Percentiles rank a stretch among this genome's conserved stretches.
phyloP scores from a whole-genome alignment of 2,888 invertebrate species.

The Dasypogon diadema region DNA sequence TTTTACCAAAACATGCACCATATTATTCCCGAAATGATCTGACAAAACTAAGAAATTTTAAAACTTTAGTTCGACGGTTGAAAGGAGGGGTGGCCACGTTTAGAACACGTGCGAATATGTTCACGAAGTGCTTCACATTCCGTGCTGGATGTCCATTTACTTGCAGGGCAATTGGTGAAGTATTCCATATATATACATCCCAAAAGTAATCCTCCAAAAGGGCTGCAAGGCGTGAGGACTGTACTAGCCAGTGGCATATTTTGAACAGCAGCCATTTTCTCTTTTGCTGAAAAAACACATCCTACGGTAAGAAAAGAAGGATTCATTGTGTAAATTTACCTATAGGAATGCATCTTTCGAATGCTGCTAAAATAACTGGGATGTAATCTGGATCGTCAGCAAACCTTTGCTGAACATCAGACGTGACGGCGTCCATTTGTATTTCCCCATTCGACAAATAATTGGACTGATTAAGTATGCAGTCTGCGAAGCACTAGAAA shows the following conservation, averaged over 20 bases:
- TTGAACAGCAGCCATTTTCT: slow-evolving; percentile 53
- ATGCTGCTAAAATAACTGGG: slow-evolving; percentile 62
- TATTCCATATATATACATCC: slow-evolving; percentile 67
- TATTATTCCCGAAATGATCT: too few species aligned
- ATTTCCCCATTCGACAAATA: slow-evolving; percentile 58
- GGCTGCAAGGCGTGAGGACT: slow-evolving; percentile 61
- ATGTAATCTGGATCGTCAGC: slow-evolving; percentile 62
- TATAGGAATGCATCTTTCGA: slow-evolving; percentile 62
- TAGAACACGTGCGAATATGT: slow-evolving; percentile 63
- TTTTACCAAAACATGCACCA: too few species aligned
- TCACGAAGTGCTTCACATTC: slow-evolving; percentile 63
- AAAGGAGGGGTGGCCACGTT: too few species aligned
- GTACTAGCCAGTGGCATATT: slow-evolving; percentile 52
- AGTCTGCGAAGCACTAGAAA: slow-evolving; percentile 65
- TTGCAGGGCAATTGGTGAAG: slow-evolving; percentile 65
- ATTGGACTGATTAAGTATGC: slow-evolving; percentile 63
- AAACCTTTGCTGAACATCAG: slow-evolving; percentile 61
- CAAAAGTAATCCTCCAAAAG: slow-evolving; percentile 64
- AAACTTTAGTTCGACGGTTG: too few species aligned
- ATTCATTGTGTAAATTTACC: slow-evolving; percentile 58
- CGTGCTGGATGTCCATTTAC: slow-evolving; percentile 63
- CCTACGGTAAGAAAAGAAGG: too few species aligned
- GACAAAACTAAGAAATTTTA: too few species aligned
- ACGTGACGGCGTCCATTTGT: slow-evolving; percentile 58
- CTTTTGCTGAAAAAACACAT: slow-evolving; percentile 56